phyloP scores from a whole-genome alignment of 1,140 invertebrate genomes.

The Drosophila pruinosa region DNA sequence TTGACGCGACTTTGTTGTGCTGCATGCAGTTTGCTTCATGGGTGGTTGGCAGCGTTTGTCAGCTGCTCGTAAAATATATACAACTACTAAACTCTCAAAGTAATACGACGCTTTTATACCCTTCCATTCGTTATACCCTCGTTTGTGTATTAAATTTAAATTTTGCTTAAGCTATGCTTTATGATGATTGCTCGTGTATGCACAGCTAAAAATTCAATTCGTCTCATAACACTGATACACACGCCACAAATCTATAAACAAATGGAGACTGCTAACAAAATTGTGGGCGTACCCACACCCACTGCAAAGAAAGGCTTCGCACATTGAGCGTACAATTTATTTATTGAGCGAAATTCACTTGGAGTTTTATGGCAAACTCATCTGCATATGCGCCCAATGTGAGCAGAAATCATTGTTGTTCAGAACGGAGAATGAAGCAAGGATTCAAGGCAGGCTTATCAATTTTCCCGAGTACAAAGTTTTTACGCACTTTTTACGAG shows the following conservation, averaged over 20 bases:
- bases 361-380: conserved; percentile 65
- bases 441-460: conserved; percentile 50
- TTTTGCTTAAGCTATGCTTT: background rate
- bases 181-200: background rate
- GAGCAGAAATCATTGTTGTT: conserved; percentile 13
- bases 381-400: conserved; percentile 62
- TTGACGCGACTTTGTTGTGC: conserved; percentile 15
- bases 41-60: background rate
- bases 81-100: too few relatives aligned
- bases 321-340: conserved; percentile 67
- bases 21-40: conserved; percentile 13
- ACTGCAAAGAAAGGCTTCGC: conserved; percentile 61
- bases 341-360: conserved; percentile 60
- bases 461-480: conserved; percentile 50
- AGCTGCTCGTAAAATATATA: background rate
- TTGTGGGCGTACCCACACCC: conserved; percentile 24
- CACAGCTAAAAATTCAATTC: background rate
- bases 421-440: background rate
- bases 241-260: background rate
- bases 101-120: background rate
- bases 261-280: background rate
- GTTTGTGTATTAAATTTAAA: background rate
- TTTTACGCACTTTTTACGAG: conserved; percentile 77
- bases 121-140: background rate
- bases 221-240: background rate